phyloP scores from a whole-genome alignment of 2,797 vertebrate species.

The Pteropus rufus region DNA sequence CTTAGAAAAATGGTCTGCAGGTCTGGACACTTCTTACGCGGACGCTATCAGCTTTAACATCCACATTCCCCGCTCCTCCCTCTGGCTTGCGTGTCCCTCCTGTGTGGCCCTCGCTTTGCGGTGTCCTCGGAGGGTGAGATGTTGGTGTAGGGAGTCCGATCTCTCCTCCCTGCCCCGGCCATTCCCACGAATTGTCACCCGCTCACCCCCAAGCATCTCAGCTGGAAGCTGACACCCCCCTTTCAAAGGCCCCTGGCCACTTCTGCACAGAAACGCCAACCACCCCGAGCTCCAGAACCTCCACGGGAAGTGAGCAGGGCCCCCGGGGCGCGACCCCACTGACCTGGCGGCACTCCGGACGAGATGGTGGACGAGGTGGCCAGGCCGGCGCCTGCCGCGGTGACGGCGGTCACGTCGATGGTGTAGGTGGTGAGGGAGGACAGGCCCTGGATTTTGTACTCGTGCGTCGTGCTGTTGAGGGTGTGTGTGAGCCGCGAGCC shows the following conservation, averaged over 20 bases:
- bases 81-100: neutral
- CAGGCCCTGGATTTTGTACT: conserved; percentile 91
- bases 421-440: conserved; percentile 93
- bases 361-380: conserved; percentile 92
- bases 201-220: accelerated
- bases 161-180: too few species aligned
- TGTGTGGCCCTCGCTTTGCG: neutral
- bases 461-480: conserved; percentile 89
- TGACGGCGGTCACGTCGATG: conserved; percentile 92
- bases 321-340: neutral
- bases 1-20: neutral
- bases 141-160: accelerated
- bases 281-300: accelerated
- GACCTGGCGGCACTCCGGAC: conserved; percentile 97
- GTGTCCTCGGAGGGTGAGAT: neutral
- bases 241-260: neutral
- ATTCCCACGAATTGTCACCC: too few species aligned
- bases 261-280: neutral
- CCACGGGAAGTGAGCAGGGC: accelerated
- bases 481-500: conserved; percentile 84
- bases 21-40: neutral
- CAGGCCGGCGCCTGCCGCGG: conserved; percentile 86
- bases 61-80: neutral
- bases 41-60: neutral
- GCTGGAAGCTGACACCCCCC: neutral